phyloP scores from a whole-genome alignment of 2,113 vertebrate species.

The Sylvicapra grimmia region DNA sequence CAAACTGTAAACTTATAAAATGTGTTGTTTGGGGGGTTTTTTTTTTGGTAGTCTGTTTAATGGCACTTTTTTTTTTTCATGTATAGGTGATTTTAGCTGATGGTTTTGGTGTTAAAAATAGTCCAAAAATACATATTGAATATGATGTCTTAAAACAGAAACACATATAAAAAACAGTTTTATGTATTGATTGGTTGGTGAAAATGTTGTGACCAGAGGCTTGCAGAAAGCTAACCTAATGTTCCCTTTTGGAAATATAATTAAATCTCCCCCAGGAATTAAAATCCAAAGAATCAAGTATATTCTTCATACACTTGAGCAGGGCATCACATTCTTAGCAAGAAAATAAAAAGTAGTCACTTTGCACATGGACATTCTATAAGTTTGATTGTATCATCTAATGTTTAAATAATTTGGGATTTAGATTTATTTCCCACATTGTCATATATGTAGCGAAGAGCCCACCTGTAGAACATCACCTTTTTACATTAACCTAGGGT shows the following conservation, averaged over 20 bases:
- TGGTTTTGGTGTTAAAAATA: neutral
- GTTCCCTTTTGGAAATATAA: neutral
- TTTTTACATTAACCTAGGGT: neutral
- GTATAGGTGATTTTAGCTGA: neutral
- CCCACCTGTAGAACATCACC: neutral
- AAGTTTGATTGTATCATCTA: neutral
- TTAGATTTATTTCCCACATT: neutral
- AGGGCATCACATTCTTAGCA: neutral
- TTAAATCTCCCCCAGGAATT: neutral
- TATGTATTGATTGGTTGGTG: neutral
- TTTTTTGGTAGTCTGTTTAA: neutral
- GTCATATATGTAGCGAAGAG: neutral
- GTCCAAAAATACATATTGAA: neutral
- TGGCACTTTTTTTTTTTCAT: neutral
- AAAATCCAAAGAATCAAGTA: neutral
- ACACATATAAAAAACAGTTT: neutral
- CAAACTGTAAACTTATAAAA: neutral
- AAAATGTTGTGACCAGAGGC: neutral
- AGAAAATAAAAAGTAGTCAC: neutral
- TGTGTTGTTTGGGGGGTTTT: no score
- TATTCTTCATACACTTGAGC: neutral
- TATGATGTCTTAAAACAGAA: neutral
- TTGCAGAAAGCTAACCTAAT: neutral
- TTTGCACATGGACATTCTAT: neutral
- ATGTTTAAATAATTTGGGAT: neutral